Base-by-base conservation (phyloP, 2,888 invertebrate genomes). In the Drosophila engyochracea region DNA sequence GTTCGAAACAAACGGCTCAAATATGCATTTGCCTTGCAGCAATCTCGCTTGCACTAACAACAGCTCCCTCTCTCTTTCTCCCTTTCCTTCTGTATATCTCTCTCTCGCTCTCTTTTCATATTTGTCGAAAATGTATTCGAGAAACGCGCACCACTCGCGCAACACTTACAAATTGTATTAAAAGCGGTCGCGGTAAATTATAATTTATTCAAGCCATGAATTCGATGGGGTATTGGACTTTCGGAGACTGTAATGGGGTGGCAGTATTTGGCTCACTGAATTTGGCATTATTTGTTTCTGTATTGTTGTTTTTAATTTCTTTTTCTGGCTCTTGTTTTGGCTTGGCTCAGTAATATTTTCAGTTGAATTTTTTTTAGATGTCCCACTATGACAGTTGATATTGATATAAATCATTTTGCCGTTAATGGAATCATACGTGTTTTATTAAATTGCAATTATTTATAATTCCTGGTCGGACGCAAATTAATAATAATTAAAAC, bases 121-220 rank as follows among this genome's bases (percentile, higher is more conserved):
- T 57, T 65, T 59, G 30, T 35, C 19, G 7, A 25, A 76, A 79
- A 85, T 80, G 58, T 78, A 78, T 81, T 70, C 76, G 59, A n/a
- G 61, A 57, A 64, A 66, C 73, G 71, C 71, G 70, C 44, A 58
- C 58, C 74, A 47, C 70, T 55, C 74, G 51, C 69, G 67, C 75
- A 72, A 79, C 89, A 79, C 80, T 83, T 74, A 75, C 82, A 85
- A 83, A 87, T 89, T 85, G 90, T 82, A 85, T 90, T 86, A 78
- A 89, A 85, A 79, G 68, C 72, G 75, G 65, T 67, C 65, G 72
- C 70, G 53, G 67, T 77, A 68, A 70, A 82, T 81, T 77, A 74
- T 79, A 76, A 81, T 47, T 47, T 47, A 75, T 63, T 65, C 67
- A 63, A 64, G 67, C 68, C 73, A 71, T 72, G 78, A 72, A 68